phyloP scores from a whole-genome alignment of 2,113 vertebrate genomes.

The Tychaedon coryphoeus region DNA sequence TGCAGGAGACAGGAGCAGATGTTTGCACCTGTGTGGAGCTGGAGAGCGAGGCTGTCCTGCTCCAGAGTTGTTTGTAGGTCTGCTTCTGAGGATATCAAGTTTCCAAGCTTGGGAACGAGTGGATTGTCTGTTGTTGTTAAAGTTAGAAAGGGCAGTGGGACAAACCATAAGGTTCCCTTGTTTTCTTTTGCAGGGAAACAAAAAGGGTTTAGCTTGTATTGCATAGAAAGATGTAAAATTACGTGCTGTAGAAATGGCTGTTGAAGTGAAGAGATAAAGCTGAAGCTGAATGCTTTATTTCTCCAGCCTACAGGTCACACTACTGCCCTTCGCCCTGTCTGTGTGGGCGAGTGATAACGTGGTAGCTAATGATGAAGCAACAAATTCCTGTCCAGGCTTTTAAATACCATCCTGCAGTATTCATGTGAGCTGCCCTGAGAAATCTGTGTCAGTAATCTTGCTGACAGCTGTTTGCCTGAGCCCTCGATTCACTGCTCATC shows the following conservation, averaged over 20 bases:
- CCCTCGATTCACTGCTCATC: constrained; percentile 44
- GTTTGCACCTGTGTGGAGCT: background rate
- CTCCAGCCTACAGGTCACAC: background rate
- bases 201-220: background rate
- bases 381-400: background rate
- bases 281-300: background rate
- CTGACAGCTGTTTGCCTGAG: constrained; percentile 61
- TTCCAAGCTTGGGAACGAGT: background rate
- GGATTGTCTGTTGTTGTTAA: background rate
- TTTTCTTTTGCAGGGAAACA: background rate
- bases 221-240: background rate
- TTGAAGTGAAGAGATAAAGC: background rate
- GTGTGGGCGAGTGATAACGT: background rate
- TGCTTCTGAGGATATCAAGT: background rate
- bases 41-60: background rate
- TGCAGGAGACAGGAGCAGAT: background rate
- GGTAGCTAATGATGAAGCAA: background rate
- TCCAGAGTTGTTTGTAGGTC: background rate
- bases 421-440: constrained; percentile 2
- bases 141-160: background rate
- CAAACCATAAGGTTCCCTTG: background rate
- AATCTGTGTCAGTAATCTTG: constrained; percentile 39
- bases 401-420: background rate
- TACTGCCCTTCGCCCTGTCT: background rate
- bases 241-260: background rate